A percentile compares a stretch with the other conserved stretches of the same genome.
phyloP scores from a whole-genome alignment of 1,140 invertebrate species.

The Drosophila tsacasi region DNA sequence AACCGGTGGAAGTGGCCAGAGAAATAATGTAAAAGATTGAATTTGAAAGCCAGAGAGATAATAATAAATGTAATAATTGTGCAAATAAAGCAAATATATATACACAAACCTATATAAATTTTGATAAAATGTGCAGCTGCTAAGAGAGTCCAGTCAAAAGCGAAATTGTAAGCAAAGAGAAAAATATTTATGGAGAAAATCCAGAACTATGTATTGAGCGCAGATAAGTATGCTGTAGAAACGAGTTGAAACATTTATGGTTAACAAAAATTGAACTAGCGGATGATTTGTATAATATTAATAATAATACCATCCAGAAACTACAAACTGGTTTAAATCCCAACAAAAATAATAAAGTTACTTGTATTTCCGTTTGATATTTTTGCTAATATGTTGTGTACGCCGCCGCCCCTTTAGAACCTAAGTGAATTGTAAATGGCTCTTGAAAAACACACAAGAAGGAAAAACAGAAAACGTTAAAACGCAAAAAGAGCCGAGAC shows the following conservation, averaged over 20 bases:
- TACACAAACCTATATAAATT: constrained; percentile 44
- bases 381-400: constrained; percentile 40
- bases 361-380: constrained; percentile 35
- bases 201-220: neutral
- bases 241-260: constrained; percentile 12
- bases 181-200: constrained; percentile 18
- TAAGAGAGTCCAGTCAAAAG: constrained; percentile 3
- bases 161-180: constrained; percentile 7
- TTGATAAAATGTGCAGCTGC: constrained; percentile 48
- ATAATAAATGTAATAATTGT: constrained; percentile 52
- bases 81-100: constrained; percentile 11
- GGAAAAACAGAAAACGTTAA: neutral
- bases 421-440: constrained; percentile 38
- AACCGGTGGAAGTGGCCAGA: constrained; percentile 1
- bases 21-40: constrained; percentile 25
- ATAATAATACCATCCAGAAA: neutral
- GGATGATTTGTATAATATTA: constrained; percentile 20
- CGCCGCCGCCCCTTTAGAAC: constrained; percentile 22
- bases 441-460: constrained; percentile 4
- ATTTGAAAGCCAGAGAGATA: constrained; percentile 17
- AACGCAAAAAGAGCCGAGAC: constrained; percentile 24
- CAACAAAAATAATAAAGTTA: neutral
- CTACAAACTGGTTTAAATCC: constrained; percentile 1
- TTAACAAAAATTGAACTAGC: constrained; percentile 10
- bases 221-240: constrained; percentile 27